These are phyloP conservation scores for Forbesichthys agassizii DNA, from an alignment of 2,113 vertebrate genomes.

Conservation along the genomic window DNA sequence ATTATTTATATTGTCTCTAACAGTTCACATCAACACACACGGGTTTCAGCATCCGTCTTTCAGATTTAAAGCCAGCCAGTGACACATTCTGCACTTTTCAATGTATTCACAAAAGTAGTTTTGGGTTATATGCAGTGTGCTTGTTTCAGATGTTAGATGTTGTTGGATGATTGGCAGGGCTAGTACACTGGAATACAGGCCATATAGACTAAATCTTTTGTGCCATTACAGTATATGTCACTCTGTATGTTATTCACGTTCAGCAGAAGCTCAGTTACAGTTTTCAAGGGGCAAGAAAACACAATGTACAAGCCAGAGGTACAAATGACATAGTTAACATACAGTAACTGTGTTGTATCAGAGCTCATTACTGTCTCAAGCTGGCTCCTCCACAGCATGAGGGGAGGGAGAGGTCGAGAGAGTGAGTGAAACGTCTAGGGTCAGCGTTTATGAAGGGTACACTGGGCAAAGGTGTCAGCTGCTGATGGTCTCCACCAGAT, in stretches of 20 bases:
- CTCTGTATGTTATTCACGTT: neutral
- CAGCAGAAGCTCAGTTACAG: no score
- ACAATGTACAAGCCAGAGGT: no score
- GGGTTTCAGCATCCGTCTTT: conserved; percentile 35
- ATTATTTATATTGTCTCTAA: conserved; percentile 35
- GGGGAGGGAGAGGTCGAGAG: no score
- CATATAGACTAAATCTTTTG: neutral
- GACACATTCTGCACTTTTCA: conserved; percentile 37
- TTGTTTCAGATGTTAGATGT: conserved; percentile 31
- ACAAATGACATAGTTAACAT: no score
- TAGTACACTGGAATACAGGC: neutral
- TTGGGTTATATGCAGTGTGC: conserved; percentile 7
- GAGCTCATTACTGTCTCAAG: no score
- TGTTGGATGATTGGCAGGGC: neutral
- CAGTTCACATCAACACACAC: conserved; percentile 31
- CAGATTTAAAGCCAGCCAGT: conserved; percentile 41
- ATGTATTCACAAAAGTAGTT: conserved; percentile 34
- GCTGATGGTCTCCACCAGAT: no score
- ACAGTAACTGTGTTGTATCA: no score
- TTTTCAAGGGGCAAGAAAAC: no score
- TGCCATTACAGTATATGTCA: neutral
- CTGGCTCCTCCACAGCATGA: no score
- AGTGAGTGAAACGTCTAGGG: no score
- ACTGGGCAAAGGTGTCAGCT: no score
- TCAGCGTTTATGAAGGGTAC: no score